phyloP scores from a whole-genome alignment of 23 tunicate species.

The Halocynthia aurantium region DNA sequence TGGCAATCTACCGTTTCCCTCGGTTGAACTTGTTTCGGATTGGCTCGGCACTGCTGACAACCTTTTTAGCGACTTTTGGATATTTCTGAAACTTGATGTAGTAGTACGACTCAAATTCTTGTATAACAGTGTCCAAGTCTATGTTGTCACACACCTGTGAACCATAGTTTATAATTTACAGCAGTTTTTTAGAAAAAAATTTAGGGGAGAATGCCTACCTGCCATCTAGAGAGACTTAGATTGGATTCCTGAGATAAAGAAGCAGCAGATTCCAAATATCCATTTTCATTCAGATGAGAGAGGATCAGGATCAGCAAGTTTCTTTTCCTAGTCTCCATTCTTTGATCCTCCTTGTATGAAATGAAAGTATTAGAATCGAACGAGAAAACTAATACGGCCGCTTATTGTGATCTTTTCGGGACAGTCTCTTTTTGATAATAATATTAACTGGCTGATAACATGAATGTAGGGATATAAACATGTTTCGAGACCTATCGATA shows the following conservation, averaged over 20 bases:
- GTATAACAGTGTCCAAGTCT: constrained; percentile 85
- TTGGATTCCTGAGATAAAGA: constrained; percentile 80
- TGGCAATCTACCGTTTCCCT: constrained; percentile 2
- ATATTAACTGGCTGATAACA: neutral
- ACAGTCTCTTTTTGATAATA: neutral
- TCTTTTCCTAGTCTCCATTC: constrained; percentile 79
- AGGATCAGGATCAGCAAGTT: constrained; percentile 73
- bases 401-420: neutral
- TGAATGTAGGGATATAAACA: neutral
- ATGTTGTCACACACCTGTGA: constrained; percentile 85
- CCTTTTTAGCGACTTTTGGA: constrained; percentile 75
- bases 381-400: no score
- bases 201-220: constrained; percentile 26
- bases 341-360: constrained; percentile 60
- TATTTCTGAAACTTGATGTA: constrained; percentile 87
- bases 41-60: constrained; percentile 62
- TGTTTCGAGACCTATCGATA: no score
- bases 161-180: neutral
- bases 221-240: constrained; percentile 80
- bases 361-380: neutral
- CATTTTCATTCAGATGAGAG: constrained; percentile 83
- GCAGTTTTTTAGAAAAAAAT: neutral
- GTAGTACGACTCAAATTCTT: constrained; percentile 95
- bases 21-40: constrained; percentile 36
- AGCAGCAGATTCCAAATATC: constrained; percentile 71